A percentile compares a stretch with the other conserved stretches of the same genome.
Evolutionary conservation across 2,888 invertebrate species (phyloP).

Genomic region (Nomada fabriciana): DNA sequence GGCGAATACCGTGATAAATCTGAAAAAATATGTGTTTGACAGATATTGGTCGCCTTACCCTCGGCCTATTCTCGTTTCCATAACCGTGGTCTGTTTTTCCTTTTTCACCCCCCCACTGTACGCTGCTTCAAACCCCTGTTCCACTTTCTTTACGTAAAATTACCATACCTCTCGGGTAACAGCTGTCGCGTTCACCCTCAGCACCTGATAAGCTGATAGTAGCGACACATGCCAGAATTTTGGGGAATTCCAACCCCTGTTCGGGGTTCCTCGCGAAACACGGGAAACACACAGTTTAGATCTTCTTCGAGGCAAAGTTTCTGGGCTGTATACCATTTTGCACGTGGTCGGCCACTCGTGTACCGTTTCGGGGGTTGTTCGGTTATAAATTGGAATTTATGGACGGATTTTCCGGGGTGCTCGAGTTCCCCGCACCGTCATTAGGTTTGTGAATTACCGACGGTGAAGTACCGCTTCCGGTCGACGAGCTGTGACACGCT

Average conservation of each 20-base stretch:
- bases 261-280: constrained; percentile 47
- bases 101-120: constrained; percentile 7
- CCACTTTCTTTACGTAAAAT: constrained; percentile 74
- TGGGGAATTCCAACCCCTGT: constrained; percentile 7
- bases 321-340: constrained; percentile 68
- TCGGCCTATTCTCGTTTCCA: constrained; percentile 30
- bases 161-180: constrained; percentile 81
- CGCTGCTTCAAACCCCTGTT: neutral
- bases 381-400: constrained; percentile 71
- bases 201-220: constrained; percentile 83
- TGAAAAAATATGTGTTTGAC: constrained; percentile 83
- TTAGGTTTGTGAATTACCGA: constrained; percentile 46
- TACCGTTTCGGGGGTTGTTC: constrained; percentile 48
- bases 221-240: constrained; percentile 73
- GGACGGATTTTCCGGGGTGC: constrained; percentile 60
- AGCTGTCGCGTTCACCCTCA: constrained; percentile 78
- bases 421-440: constrained; percentile 5
- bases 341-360: constrained; percentile 69
- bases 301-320: constrained; percentile 37
- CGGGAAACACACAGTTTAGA: constrained; percentile 64
- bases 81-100: constrained; percentile 9
- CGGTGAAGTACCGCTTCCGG: constrained; percentile 19
- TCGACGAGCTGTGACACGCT: constrained; percentile 19
- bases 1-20: constrained; percentile 79
- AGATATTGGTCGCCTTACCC: constrained; percentile 79